These are phyloP conservation scores for Mythimna pallens DNA, from an alignment of 2,888 invertebrate species.

Conservation along the genomic window DNA sequence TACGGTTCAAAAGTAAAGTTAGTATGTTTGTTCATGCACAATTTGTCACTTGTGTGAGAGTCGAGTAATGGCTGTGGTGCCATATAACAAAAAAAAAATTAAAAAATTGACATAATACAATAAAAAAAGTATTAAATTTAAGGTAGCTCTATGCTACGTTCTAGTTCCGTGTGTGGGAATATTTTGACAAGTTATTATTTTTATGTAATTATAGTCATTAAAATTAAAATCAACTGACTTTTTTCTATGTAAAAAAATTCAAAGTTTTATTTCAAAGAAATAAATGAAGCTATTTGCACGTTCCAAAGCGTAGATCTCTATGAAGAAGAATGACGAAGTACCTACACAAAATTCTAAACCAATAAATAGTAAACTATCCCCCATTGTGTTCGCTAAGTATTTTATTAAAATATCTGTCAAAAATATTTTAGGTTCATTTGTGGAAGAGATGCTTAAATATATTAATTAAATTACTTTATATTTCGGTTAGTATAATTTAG, in stretches of 20 bases:
- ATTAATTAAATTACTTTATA: background rate
- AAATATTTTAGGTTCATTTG: background rate
- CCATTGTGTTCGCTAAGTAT: background rate
- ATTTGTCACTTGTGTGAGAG: conserved; percentile 77
- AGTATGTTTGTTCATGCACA: conserved; percentile 79
- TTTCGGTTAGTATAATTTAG: background rate
- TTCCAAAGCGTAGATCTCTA: too few species aligned
- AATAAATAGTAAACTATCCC: background rate
- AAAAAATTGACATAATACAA: conserved; percentile 89
- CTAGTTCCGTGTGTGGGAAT: conserved; percentile 70
- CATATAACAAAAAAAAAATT: conserved; percentile 84
- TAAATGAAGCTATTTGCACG: too few species aligned
- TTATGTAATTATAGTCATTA: background rate
- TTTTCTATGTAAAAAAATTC: too few species aligned
- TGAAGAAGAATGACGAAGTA: too few species aligned
- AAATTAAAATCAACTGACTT: background rate
- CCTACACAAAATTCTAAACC: too few species aligned
- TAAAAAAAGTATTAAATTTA: conserved; percentile 88
- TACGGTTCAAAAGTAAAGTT: conserved; percentile 59
- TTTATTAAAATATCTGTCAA: background rate
- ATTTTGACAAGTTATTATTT: conserved; percentile 45
- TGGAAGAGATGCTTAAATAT: background rate
- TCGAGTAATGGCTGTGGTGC: conserved; percentile 85
- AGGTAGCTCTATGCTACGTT: conserved; percentile 80
- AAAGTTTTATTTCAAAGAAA: too few species aligned